Conservation (phyloP, 92 coral and sea anemone genomes). For the Epizoanthus stellaris region DNA sequence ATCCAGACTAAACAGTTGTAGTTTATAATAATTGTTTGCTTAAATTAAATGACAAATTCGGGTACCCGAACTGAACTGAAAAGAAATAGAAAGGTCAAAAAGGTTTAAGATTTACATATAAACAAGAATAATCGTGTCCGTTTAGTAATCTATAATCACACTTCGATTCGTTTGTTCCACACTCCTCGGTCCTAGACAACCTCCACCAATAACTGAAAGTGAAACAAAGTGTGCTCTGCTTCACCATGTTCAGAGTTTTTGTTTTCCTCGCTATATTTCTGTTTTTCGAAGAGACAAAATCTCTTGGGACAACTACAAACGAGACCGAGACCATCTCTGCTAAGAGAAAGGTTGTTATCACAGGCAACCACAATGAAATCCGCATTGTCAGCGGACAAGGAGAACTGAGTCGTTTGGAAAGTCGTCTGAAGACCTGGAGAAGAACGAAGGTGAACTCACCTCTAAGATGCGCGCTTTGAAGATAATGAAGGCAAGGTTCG, state of each 20-base stretch:
- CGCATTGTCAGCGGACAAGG: not conserved
- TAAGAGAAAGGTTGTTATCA: conserved; percentile 14
- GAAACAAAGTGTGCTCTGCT: not conserved
- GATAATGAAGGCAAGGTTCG: not conserved
- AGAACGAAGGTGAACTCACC: not conserved
- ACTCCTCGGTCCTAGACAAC: not conserved
- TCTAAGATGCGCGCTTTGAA: not conserved
- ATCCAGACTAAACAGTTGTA: too few relatives aligned
- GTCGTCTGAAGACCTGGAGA: not conserved
- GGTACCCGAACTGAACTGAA: not conserved
- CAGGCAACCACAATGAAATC: conserved; percentile 42
- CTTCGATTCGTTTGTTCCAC: not conserved
- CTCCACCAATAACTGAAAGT: not conserved
- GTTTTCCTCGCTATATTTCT: not conserved
- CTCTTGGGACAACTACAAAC: not conserved
- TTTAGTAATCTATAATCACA: not conserved
- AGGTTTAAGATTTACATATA: not conserved
- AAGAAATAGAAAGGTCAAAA: not conserved
- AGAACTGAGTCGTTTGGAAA: conserved; percentile 18
- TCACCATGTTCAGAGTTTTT: not conserved
- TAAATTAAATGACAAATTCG: not conserved
- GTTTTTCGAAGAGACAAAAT: not conserved
- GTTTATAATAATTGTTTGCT: too few relatives aligned
- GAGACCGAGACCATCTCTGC: not conserved
- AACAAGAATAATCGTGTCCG: not conserved